These are phyloP conservation scores for Rousettus leschenaultii DNA, from an alignment of 2,113 vertebrate species.

Conservation along the genomic window DNA sequence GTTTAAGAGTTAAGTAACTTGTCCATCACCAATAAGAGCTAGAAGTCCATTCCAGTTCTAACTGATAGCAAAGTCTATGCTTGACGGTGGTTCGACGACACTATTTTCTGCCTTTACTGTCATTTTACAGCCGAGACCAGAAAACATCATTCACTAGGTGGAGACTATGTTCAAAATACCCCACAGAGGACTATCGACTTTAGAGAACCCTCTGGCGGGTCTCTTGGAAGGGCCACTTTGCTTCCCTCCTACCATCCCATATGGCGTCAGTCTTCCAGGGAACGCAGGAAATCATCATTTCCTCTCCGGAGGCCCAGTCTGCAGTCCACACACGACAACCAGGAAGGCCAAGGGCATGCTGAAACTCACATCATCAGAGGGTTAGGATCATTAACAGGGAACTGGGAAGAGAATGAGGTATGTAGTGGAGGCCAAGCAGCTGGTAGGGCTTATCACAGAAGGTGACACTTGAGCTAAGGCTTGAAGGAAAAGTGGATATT, in stretches of 20 bases:
- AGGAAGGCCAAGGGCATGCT: background rate
- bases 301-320: background rate
- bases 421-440: background rate
- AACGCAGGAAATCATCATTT: background rate
- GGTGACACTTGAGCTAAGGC: background rate
- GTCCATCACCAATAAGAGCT: background rate
- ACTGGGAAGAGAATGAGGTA: background rate
- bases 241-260: background rate
- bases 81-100: no score
- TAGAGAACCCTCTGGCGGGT: background rate
- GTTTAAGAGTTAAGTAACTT: background rate
- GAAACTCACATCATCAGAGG: background rate
- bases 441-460: background rate
- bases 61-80: background rate
- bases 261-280: background rate
- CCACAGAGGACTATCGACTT: background rate
- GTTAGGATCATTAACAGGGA: accelerated
- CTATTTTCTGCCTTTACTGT: background rate
- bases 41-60: background rate
- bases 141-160: background rate
- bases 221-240: background rate
- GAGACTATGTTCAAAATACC: background rate
- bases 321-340: background rate
- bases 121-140: background rate
- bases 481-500: background rate